Evolutionary conservation across 2,888 invertebrate species (phyloP), one percentile per base, ranked within the genome.

Genomic region (Cephonodes hylas): DNA sequence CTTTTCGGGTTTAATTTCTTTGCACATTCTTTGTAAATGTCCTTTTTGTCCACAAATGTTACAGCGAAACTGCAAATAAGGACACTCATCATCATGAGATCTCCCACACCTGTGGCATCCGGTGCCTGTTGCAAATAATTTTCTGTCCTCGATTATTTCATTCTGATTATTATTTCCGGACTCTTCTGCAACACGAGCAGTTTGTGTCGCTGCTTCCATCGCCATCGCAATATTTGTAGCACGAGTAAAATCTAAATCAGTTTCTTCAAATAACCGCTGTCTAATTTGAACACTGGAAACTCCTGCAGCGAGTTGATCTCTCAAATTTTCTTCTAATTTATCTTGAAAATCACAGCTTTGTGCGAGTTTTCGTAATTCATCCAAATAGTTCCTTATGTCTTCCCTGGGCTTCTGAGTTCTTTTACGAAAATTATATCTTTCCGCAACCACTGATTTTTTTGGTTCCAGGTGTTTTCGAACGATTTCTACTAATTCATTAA

Each of bases 21-120:
- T 42, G 18, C 45, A 59, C 45, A 45, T 59, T 45, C 22, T 59
- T 31, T 3, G 5, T 20, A 59, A 38, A 20, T 59, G 59, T 27
- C 59, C 59, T 59, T 20, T 59, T 45, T 45, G 44, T n/a, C 8
- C 10, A 22, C 59, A 59, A 45, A 31, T 45, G 2, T 45, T 45
- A 45, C 59, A 59, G 8, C 13, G 1, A 45, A 31, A 59, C 20
- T 59, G 20, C 31, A 31, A 45, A n/a, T 59, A 59, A 13, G 20
- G 44, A 31, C 59, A 59, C 3, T 20, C 31, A 3, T 59, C 59
- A 1, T 44, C 27, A 10, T n/a, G 23, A 7, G 18, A 18, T n/a
- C 58, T n/a, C 4, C 42, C 42, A 13, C 58, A 58, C 10, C 58
- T 23, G 38, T 38, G 23, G 42, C 58, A 58, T 2, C 6, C 8